Evolutionary conservation across 1,140 invertebrate species (phyloP).

Genomic region (Chironomus tepperi): DNA sequence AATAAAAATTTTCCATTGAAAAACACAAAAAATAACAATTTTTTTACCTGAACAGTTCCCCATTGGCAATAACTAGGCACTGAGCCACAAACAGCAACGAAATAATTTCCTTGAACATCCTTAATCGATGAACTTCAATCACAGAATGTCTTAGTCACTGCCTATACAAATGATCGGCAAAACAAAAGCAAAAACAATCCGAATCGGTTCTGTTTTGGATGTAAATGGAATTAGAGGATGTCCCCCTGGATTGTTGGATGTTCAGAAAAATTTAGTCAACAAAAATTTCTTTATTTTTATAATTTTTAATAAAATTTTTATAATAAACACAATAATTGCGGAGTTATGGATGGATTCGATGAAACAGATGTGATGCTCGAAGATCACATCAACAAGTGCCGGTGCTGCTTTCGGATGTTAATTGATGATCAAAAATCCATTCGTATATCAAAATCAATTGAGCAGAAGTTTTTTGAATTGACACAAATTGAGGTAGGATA

Average conservation of each 20-base stretch:
- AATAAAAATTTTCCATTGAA: conserved; percentile 23
- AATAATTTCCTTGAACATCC: not conserved
- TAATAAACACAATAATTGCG: too few species aligned
- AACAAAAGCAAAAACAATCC: not conserved
- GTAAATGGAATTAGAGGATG: too few species aligned
- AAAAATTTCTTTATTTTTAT: too few species aligned
- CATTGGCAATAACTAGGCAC: not conserved
- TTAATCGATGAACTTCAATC: not conserved
- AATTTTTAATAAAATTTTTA: too few species aligned
- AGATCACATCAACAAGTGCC: not conserved
- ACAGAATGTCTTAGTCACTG: not conserved
- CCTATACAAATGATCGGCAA: not conserved
- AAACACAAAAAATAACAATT: not conserved
- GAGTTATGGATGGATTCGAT: not conserved
- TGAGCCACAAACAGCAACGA: not conserved
- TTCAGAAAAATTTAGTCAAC: too few species aligned
- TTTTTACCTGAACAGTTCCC: not conserved
- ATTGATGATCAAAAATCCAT: not conserved
- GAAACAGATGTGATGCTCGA: not conserved
- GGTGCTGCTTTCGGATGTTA: not conserved
- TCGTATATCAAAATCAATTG: not conserved
- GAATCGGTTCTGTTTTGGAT: too few species aligned
- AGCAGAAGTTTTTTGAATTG: not conserved
- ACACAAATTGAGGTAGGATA: not conserved
- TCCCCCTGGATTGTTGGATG: too few species aligned